Percentiles rank a stretch among this genome's conserved stretches.
Evolutionary conservation across 1,140 invertebrate species (phyloP).

Genomic region (Doryteuthis pealeii): DNA sequence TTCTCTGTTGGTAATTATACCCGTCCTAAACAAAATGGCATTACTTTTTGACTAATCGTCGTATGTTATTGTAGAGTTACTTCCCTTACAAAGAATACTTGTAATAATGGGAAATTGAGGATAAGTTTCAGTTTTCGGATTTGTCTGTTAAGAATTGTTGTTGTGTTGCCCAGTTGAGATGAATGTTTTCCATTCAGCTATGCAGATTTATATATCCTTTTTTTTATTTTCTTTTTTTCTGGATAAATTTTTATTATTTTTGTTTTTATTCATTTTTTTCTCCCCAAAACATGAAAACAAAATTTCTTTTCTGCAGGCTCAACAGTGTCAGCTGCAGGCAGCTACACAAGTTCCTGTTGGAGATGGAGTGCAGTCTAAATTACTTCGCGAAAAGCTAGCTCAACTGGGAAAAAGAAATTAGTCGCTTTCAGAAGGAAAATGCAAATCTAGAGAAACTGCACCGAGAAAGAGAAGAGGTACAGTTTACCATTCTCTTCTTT

Average conservation of each 20-base stretch:
- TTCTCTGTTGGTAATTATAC: too few species aligned
- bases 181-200: neutral
- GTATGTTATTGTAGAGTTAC: too few species aligned
- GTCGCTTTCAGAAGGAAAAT: slow-evolving; percentile 57
- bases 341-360: slow-evolving; percentile 23
- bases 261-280: neutral
- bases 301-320: slow-evolving; percentile 26
- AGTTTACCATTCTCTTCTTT: slow-evolving; percentile 6
- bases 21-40: too few species aligned
- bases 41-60: too few species aligned
- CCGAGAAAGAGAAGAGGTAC: slow-evolving; percentile 56
- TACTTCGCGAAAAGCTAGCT: slow-evolving; percentile 53
- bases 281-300: neutral
- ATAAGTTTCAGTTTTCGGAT: too few species aligned
- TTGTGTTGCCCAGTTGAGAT: too few species aligned
- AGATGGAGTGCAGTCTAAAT: slow-evolving; percentile 52
- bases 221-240: neutral
- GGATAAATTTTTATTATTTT: neutral
- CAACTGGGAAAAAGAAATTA: slow-evolving; percentile 58
- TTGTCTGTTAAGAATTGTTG: too few species aligned
- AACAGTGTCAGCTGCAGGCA: slow-evolving; percentile 25
- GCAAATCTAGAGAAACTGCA: slow-evolving; percentile 48
- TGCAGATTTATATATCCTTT: neutral
- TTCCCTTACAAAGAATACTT: too few species aligned
- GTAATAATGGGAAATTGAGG: too few species aligned